These are phyloP conservation scores for Tapera naevia DNA, from an alignment of 2,797 vertebrate species.

Conservation along the genomic window DNA sequence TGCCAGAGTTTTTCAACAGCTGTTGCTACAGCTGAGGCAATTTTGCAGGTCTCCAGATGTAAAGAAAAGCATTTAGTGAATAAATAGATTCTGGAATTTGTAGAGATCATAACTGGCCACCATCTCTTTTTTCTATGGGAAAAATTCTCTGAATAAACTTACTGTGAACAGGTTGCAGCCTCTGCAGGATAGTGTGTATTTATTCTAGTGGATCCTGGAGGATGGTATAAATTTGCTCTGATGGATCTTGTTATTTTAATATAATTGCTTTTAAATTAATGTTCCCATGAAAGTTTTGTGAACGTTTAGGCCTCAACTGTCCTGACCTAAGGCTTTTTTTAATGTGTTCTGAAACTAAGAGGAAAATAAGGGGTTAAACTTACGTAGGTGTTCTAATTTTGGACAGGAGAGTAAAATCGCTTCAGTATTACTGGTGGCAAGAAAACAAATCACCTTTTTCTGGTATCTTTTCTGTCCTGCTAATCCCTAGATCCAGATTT, in stretches of 20 bases:
- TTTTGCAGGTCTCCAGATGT: background rate
- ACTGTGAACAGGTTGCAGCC: background rate
- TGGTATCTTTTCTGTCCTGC: background rate
- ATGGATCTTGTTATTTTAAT: background rate
- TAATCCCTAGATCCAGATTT: background rate
- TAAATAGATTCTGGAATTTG: background rate
- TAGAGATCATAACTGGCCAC: background rate
- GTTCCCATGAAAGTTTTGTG: background rate
- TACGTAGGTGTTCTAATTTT: background rate
- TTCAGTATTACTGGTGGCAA: background rate
- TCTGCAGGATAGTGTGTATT: background rate
- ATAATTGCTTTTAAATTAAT: background rate
- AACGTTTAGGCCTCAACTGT: background rate
- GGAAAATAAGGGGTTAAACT: background rate
- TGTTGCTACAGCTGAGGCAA: background rate
- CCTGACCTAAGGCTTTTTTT: background rate
- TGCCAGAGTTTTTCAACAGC: background rate
- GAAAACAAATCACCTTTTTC: constrained; percentile 4
- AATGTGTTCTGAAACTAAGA: too few relatives aligned
- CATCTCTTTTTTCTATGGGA: background rate
- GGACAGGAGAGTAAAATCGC: background rate
- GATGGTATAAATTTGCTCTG: background rate
- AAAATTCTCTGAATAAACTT: background rate
- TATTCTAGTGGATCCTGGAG: background rate
- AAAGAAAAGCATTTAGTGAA: background rate